Base-by-base conservation (phyloP, 2,113 vertebrate species). In the Oceanodroma tethys region DNA sequence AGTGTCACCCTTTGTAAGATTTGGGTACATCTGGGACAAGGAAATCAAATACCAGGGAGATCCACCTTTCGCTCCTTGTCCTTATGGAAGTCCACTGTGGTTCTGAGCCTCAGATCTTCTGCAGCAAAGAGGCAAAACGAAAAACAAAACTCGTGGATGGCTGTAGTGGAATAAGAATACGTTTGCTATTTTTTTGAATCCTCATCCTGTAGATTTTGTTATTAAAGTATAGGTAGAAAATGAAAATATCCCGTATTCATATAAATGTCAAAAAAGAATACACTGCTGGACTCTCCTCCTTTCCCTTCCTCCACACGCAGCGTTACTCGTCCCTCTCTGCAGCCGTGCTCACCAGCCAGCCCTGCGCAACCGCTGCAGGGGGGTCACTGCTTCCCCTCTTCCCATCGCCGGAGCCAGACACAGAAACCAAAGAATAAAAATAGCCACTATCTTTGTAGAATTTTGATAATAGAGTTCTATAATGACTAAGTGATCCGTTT, bases 161-260 rank as follows among this genome's bases (percentile, higher is more conserved):
- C 47, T 62, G 18, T 3, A 47, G 55, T 2, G 22, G 16, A 68
- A 13, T 26, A 53, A 45, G 52, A 20, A 16, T 15, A n/a, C 2
- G 0, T 42, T 42, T 43, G 14, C 13, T n/a, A 1, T 20, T n/a
- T 52, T 50, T 71, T 40, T 11, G n/a, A 5, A 34, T 5, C 3
- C 14, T 43, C 27, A 60, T 48, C 43, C 45, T 56, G 7, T 26
- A 60, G 13, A 40, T 66, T 84, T 42, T 43, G 30, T 15, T 38
- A 23, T 6, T 50, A 3, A 40, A 42, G 15, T 3, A 22, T 2
- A 43, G 1, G 0, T 0, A 30, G 40, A 17, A 17, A 84, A 68
- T 13, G 4, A 20, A 56, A 81, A n/a, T 0, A 1, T 3, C 25
- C 22, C 4, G 0, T 6, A 13, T 7, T 17, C 14, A 11, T 2